Evolutionary conservation across 2,797 vertebrate genomes (phyloP).

Genomic region (Aselliscus stoliczkanus): DNA sequence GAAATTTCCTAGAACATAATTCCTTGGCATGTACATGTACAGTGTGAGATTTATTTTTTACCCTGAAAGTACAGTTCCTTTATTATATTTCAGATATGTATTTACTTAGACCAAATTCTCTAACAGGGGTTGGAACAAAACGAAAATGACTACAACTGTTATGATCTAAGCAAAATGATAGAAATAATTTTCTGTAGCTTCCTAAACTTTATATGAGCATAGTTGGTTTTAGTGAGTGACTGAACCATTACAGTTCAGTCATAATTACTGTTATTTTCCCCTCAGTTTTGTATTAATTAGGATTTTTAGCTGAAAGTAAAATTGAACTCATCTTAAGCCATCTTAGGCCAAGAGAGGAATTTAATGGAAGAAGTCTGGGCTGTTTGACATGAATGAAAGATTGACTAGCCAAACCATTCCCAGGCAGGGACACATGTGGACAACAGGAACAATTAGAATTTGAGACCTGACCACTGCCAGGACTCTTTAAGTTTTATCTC

Average conservation of each 20-base stretch:
- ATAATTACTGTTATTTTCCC: background rate
- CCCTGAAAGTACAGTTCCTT: background rate
- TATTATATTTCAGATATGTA: background rate
- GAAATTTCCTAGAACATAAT: constrained; percentile 16
- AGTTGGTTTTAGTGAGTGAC: background rate
- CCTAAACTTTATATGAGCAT: background rate
- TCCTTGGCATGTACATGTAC: background rate
- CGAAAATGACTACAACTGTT: background rate
- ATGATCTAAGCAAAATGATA: background rate
- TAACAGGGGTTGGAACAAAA: background rate
- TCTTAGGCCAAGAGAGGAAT: background rate
- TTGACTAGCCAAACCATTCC: background rate
- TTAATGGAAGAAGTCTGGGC: background rate
- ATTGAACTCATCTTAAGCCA: background rate
- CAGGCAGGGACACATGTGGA: background rate
- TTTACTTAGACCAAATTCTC: constrained; percentile 2
- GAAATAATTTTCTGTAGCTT: background rate
- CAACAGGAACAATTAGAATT: background rate
- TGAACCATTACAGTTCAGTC: background rate
- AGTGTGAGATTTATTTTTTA: constrained; percentile 31
- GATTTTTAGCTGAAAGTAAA: background rate
- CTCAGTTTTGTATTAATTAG: background rate
- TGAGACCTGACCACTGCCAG: background rate
- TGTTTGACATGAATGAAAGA: background rate
- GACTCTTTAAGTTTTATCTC: background rate